Evolutionary conservation across 2,888 invertebrate genomes (phyloP).

Genomic region (Microctonus aethiopoides): DNA sequence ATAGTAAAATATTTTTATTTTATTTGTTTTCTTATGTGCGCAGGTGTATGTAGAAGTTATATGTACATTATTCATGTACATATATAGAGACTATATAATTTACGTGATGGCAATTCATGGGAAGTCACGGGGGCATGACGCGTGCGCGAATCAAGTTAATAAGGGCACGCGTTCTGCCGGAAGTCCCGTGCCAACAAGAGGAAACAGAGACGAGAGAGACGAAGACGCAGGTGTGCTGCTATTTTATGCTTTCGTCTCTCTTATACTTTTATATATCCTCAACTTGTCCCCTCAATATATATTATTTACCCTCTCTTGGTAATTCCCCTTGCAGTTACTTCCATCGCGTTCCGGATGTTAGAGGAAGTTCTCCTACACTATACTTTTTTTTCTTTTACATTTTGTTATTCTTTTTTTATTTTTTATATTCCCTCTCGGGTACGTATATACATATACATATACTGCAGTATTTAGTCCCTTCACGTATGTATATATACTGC

Average conservation of each 20-base stretch:
- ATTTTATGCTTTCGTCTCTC: constrained; percentile 25
- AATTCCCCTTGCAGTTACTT: constrained; percentile 3
- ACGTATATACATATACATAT: too few relatives aligned
- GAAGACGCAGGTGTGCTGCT: constrained; percentile 50
- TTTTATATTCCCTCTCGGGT: background rate
- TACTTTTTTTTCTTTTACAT: background rate
- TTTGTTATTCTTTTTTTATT: constrained; percentile 7
- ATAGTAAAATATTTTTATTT: too few relatives aligned
- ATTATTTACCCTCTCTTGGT: background rate
- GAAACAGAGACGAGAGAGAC: constrained; percentile 28
- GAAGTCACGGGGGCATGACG: constrained; percentile 43
- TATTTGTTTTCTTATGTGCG: background rate
- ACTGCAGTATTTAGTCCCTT: constrained; percentile 10
- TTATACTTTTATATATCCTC: background rate
- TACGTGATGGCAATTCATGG: constrained; percentile 21
- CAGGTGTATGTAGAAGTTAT: background rate
- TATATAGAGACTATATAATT: constrained; percentile 6
- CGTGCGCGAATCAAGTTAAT: constrained; percentile 51
- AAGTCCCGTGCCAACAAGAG: constrained; percentile 44
- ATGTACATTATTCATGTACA: background rate
- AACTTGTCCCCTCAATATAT: constrained; percentile 9
- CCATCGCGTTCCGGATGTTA: constrained; percentile 28
- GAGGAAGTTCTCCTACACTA: constrained; percentile 1
- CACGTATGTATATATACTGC: too few relatives aligned
- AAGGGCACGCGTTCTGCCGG: constrained; percentile 59